Evolutionary conservation across 1,140 invertebrate genomes (phyloP), one percentile per base, ranked within the genome.

Genomic region (Sarcophaga peregrina): DNA sequence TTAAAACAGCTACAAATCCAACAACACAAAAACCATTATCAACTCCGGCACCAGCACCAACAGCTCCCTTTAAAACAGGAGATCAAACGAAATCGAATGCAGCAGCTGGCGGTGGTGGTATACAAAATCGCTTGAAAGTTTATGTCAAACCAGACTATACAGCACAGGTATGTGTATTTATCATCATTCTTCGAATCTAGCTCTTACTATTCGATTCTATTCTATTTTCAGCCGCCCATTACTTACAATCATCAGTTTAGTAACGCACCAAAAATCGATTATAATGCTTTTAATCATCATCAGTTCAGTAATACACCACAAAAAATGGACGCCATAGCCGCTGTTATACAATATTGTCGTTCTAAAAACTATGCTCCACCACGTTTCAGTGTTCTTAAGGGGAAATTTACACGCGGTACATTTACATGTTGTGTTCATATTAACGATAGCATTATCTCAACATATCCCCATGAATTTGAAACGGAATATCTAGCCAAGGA

Each of bases 391-490:
- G 83, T 84, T 11, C 80, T 87, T 13, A 82, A 83, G 45, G 83
- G 84, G 10, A 78, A 83, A 46, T 86, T 86, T 15, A 75, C 75
- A 46, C 50, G 68, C 20, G 72, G 81, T 5, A 78, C 47, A 3
- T 74, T 85, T 20, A 84, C 86, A 46, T 90, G 89, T 75, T 85
- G 85, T 10, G 86, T 90, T 15, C 82, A 80, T 5, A 84, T 90
- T 8, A 86, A 85, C 25, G 80, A 80, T 11, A 85, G n/a, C 11
- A 84, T 86, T 3, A 90, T 85, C 76, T 86, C 86, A 20, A 87
- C 86, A 74, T 90, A 89, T 83, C 89, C 89, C 5, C 82, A 86
- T 50, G 86, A 88, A 74, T 88, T 85, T 81, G 0, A 73, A 0
- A 85, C 85, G 8, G 83, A 85, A 78, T 25, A 46, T 54, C 46